Percentiles rank a stretch among this genome's conserved stretches.
These are phyloP conservation scores for Falcaria lacertinaria DNA, from an alignment of 2,888 invertebrate species.

Conservation along the genomic window DNA sequence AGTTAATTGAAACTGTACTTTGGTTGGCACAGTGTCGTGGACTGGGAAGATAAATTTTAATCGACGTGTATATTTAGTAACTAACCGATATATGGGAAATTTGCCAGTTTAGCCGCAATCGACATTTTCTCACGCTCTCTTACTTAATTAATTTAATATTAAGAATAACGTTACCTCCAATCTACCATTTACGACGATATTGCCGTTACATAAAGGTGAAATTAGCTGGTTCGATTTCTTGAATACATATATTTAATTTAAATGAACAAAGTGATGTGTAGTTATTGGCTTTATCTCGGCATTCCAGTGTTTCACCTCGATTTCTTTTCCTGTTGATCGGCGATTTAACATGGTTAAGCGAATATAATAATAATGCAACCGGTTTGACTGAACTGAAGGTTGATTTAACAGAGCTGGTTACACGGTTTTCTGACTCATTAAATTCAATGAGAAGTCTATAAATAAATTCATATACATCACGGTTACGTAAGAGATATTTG, in stretches of 20 bases:
- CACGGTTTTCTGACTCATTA: conserved; percentile 24
- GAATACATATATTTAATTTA: conserved; percentile 10
- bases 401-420: conserved; percentile 22
- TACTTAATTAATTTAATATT: conserved; percentile 5
- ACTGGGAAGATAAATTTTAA: background rate
- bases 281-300: conserved; percentile 24
- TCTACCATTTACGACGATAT: conserved; percentile 10
- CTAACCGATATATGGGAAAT: no score
- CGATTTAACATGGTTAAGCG: conserved; percentile 24
- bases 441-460: conserved; percentile 22
- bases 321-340: conserved; percentile 47
- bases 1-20: conserved; percentile 42
- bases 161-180: background rate
- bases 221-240: conserved; percentile 7
- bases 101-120: no score
- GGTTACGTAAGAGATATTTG: background rate
- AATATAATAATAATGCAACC: conserved; percentile 27
- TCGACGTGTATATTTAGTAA: no score
- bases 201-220: conserved; percentile 10
- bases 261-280: conserved; percentile 20
- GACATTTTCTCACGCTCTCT: conserved; percentile 25
- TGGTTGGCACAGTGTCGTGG: conserved; percentile 7
- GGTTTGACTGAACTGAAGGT: conserved; percentile 28
- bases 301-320: conserved; percentile 28
- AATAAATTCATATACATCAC: conserved; percentile 12